These are phyloP conservation scores for Etheostoma nigrum DNA, from an alignment of 2,797 vertebrate species.

Conservation along the genomic window DNA sequence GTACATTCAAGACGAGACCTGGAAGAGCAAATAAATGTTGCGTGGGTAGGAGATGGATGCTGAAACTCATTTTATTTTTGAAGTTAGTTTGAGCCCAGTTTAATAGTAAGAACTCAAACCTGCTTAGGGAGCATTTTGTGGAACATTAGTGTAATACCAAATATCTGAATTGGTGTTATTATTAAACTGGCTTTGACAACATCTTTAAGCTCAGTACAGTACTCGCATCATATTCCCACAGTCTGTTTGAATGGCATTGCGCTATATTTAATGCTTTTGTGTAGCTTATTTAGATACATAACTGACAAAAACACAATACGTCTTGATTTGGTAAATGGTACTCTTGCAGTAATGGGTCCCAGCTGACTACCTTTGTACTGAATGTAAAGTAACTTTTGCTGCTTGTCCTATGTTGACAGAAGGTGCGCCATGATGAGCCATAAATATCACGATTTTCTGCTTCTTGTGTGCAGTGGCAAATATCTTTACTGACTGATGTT, in stretches of 20 bases:
- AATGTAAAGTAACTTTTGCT: slow-evolving; percentile 44
- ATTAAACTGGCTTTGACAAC: slow-evolving; percentile 32
- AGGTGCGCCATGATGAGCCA: slow-evolving; percentile 12
- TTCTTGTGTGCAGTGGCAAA: slow-evolving; percentile 3
- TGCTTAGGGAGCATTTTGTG: slow-evolving; percentile 23
- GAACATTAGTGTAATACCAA: slow-evolving; percentile 9
- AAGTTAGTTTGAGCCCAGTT: slow-evolving; percentile 39
- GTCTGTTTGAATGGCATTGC: slow-evolving; percentile 22
- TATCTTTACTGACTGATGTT: not conserved
- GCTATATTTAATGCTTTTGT: slow-evolving; percentile 37
- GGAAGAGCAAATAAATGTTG: slow-evolving; percentile 53
- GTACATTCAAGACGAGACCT: slow-evolving; percentile 51
- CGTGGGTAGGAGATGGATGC: not conserved
- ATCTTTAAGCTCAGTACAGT: slow-evolving; percentile 20
- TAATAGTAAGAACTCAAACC: slow-evolving; percentile 8
- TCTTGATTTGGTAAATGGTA: slow-evolving; percentile 50
- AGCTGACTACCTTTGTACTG: slow-evolving; percentile 33
- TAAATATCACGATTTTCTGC: slow-evolving; percentile 21
- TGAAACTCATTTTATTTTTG: slow-evolving; percentile 20
- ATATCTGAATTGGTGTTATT: slow-evolving; percentile 24
- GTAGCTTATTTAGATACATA: slow-evolving; percentile 38
- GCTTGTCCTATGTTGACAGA: slow-evolving; percentile 42
- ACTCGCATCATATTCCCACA: slow-evolving; percentile 14
- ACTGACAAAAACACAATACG: slow-evolving; percentile 52
- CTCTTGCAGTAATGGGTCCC: slow-evolving; percentile 41